Percentiles rank a stretch among this genome's conserved stretches.
phyloP scores from a whole-genome alignment of 2,888 invertebrate genomes.

The Eilema caniola region DNA sequence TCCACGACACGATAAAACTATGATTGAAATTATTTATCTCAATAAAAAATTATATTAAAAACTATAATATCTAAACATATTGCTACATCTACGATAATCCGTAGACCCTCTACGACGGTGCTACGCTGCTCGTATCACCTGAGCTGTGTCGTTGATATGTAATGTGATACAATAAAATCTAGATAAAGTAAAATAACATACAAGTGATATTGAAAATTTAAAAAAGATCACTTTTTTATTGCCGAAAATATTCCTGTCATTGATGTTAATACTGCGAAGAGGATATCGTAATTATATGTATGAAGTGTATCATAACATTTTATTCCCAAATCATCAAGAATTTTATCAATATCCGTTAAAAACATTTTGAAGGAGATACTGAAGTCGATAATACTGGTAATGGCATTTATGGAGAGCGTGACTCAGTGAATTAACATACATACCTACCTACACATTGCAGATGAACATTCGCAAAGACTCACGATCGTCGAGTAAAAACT shows the following conservation, averaged over 20 bases:
- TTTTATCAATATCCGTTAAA: slow-evolving; percentile 19
- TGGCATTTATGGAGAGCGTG: slow-evolving; percentile 30
- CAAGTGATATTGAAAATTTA: background rate
- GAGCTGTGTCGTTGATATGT: slow-evolving; percentile 24
- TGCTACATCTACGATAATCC: slow-evolving; percentile 65
- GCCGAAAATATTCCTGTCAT: background rate
- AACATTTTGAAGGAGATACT: slow-evolving; percentile 18
- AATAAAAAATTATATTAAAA: slow-evolving; percentile 27
- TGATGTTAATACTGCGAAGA: background rate
- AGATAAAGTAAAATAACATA: background rate
- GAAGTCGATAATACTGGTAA: slow-evolving; percentile 33
- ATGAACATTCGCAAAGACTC: slow-evolving; percentile 39
- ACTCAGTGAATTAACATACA: slow-evolving; percentile 47
- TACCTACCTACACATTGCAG: slow-evolving; percentile 31
- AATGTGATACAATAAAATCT: slow-evolving; percentile 8
- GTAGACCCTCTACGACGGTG: slow-evolving; percentile 76
- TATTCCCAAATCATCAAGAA: slow-evolving; percentile 18
- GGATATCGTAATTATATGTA: slow-evolving; percentile 8
- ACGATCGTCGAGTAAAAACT: slow-evolving; percentile 52
- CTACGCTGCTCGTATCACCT: slow-evolving; percentile 60
- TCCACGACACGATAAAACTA: slow-evolving; percentile 32
- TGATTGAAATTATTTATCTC: slow-evolving; percentile 32
- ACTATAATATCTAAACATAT: slow-evolving; percentile 22
- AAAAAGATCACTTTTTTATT: background rate
- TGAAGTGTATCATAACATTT: slow-evolving; percentile 12